Conservation (phyloP, 2,888 invertebrate genomes). For the Desoria tigrina region DNA sequence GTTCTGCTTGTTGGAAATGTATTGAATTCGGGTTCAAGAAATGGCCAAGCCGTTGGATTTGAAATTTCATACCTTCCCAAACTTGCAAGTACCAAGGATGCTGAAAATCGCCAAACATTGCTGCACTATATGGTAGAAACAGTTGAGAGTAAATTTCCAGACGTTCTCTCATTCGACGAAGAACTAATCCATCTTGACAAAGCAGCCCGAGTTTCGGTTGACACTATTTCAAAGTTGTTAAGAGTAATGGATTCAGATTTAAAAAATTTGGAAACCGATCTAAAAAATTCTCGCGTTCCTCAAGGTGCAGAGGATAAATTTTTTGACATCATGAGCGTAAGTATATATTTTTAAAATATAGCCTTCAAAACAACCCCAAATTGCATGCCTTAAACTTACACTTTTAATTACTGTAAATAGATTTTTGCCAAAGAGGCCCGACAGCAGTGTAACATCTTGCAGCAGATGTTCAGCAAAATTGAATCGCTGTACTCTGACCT, state of each 20-base stretch:
- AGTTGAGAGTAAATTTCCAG: conserved; percentile 84
- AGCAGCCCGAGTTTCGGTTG: conserved; percentile 82
- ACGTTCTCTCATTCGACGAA: conserved; percentile 76
- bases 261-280: conserved; percentile 83
- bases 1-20: conserved; percentile 90
- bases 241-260: conserved; percentile 85
- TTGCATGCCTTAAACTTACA: neutral
- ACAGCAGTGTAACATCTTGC: conserved; percentile 82
- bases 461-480: conserved; percentile 93
- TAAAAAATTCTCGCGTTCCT: conserved; percentile 78
- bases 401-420: conserved; percentile 55
- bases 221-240: conserved; percentile 75
- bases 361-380: neutral
- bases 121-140: conserved; percentile 88
- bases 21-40: conserved; percentile 93
- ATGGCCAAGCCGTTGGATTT: conserved; percentile 92
- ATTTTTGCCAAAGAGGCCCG: conserved; percentile 77
- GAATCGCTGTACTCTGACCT: conserved; percentile 79
- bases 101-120: conserved; percentile 87
- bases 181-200: conserved; percentile 88
- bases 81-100: conserved; percentile 86
- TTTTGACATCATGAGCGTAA: conserved; percentile 83
- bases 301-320: conserved; percentile 80
- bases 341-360: conserved; percentile 55
- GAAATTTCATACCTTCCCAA: conserved; percentile 95